These are phyloP conservation scores for Buceros bicornis DNA, from an alignment of 2,797 vertebrate species.

Conservation along the genomic window DNA sequence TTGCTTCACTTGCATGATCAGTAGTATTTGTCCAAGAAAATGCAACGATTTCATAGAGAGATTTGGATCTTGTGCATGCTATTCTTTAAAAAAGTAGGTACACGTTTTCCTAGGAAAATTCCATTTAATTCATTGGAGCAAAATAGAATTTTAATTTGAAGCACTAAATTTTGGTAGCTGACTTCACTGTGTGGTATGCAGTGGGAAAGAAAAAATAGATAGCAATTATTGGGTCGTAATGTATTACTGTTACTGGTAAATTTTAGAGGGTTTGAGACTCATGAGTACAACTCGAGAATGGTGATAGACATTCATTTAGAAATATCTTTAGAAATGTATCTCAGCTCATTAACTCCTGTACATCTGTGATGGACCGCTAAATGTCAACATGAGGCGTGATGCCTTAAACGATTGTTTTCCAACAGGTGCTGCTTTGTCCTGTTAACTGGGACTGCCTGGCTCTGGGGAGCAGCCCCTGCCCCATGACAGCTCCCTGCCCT, in stretches of 20 bases:
- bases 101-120: background rate
- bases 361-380: background rate
- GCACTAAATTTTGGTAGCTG: background rate
- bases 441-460: too few species aligned
- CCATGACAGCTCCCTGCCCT: too few species aligned
- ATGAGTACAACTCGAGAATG: background rate
- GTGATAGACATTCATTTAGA: background rate
- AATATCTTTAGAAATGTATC: background rate
- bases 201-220: background rate
- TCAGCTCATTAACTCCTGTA: background rate
- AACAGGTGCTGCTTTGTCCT: too few species aligned
- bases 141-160: slow-evolving; percentile 18
- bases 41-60: background rate
- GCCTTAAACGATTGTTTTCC: too few species aligned
- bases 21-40: background rate
- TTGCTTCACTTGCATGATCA: slow-evolving; percentile 1
- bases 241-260: background rate
- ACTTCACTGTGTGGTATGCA: background rate
- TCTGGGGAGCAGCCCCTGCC: too few species aligned
- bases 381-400: too few species aligned
- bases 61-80: background rate
- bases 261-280: background rate
- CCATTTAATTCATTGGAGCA: background rate
- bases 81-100: background rate
- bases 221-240: background rate